Percentiles rank a stretch among this genome's conserved stretches.
These are phyloP conservation scores for Galendromus occidentalis DNA, from an alignment of 1,140 invertebrate genomes.

Conservation along the genomic window DNA sequence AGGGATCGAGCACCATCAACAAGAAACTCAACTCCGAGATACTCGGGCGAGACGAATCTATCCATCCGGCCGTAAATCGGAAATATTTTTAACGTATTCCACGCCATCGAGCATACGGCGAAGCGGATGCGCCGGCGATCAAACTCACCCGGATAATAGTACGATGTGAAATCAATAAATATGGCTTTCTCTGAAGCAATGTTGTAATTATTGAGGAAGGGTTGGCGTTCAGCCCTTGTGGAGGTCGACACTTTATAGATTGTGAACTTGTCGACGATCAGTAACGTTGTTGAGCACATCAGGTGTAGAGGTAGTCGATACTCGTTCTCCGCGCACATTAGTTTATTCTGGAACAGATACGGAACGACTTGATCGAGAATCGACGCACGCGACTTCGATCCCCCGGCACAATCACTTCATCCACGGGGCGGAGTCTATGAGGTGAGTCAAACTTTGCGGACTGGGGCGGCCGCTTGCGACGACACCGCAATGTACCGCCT, in stretches of 20 bases:
- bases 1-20: no score
- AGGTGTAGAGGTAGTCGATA: conserved; percentile 14
- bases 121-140: no score
- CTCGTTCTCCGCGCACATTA: conserved; percentile 16
- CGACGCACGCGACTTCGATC: conserved; percentile 16
- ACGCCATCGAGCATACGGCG: no score
- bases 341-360: conserved; percentile 19
- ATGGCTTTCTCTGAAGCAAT: conserved; percentile 35
- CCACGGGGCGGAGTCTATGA: no score
- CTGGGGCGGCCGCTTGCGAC: no score
- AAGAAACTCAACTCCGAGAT: no score
- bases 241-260: conserved; percentile 53
- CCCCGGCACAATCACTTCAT: conserved; percentile 15
- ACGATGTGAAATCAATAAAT: conserved; percentile 87
- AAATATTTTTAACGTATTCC: no score
- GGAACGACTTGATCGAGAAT: conserved; percentile 17
- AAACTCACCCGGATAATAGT: conserved; percentile 65
- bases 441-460: no score
- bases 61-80: no score
- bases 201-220: background rate
- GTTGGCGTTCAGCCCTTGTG: conserved; percentile 18
- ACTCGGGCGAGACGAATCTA: no score
- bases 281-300: conserved; percentile 1
- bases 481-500: no score
- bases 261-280: conserved; percentile 35